These are phyloP conservation scores for Oreochromis aureus DNA, from an alignment of 2,113 vertebrate species.

Conservation along the genomic window DNA sequence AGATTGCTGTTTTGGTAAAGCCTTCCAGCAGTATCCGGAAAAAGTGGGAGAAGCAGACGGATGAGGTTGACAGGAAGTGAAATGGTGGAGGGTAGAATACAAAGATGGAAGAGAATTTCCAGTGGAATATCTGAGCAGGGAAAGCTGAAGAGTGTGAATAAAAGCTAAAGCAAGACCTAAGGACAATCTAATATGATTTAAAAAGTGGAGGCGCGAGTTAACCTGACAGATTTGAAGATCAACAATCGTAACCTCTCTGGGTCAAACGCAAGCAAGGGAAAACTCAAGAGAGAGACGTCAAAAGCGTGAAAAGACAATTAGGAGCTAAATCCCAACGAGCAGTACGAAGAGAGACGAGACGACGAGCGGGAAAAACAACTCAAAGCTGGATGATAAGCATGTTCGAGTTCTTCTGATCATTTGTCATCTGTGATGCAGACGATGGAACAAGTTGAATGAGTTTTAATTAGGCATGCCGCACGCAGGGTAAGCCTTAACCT, in stretches of 20 bases:
- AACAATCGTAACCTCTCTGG: conserved; percentile 24
- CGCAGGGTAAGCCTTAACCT: conserved; percentile 45
- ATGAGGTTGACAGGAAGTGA: conserved; percentile 23
- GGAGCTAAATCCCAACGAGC: not conserved
- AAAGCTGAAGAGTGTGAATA: not conserved
- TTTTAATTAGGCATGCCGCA: conserved; percentile 66
- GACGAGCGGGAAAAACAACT: conserved; percentile 42
- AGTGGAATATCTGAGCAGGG: not conserved
- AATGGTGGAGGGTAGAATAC: not conserved
- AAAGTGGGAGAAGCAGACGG: conserved; percentile 11
- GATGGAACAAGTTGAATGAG: conserved; percentile 61
- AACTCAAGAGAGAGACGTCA: conserved; percentile 37
- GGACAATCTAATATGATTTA: not conserved
- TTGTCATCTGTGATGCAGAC: conserved; percentile 69
- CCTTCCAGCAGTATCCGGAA: conserved; percentile 55
- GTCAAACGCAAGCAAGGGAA: conserved; percentile 12
- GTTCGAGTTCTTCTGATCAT: conserved; percentile 55
- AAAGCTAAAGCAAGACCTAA: not conserved
- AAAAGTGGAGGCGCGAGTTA: conserved; percentile 5
- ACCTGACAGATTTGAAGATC: conserved; percentile 33
- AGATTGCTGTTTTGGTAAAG: conserved; percentile 74
- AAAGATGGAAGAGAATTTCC: not conserved
- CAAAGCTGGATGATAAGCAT: conserved; percentile 65
- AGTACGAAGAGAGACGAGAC: conserved; percentile 14
- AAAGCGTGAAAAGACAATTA: conserved; percentile 47